phyloP scores from a whole-genome alignment of 2,888 invertebrate genomes.

The Amiota minor region DNA sequence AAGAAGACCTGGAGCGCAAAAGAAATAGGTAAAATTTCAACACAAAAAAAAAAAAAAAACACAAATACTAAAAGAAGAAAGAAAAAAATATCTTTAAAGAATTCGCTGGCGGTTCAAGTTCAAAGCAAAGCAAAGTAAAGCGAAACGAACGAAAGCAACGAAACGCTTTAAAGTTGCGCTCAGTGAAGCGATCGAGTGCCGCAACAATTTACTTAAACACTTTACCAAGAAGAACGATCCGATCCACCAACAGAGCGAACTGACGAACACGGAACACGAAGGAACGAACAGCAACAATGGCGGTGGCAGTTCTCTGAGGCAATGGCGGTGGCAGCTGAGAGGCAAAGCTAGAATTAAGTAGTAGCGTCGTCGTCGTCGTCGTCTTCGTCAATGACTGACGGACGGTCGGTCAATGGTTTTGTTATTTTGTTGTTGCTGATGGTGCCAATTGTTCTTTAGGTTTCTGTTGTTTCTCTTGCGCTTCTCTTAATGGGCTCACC shows the following conservation, averaged over 20 bases:
- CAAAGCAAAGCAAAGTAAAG: slow-evolving; percentile 13
- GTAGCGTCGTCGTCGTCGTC: too few relatives aligned
- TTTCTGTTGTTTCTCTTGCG: not conserved
- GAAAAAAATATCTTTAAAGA: slow-evolving; percentile 1
- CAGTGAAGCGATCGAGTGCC: not conserved
- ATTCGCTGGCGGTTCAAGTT: slow-evolving; percentile 27
- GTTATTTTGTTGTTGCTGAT: slow-evolving; percentile 3
- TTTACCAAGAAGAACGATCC: slow-evolving; percentile 21
- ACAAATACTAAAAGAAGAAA: not conserved
- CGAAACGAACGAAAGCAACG: not conserved
- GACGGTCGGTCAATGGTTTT: too few relatives aligned
- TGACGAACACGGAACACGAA: too few relatives aligned
- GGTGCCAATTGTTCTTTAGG: slow-evolving; percentile 26
- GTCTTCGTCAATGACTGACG: too few relatives aligned
- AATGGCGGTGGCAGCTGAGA: too few relatives aligned
- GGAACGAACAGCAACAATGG: too few relatives aligned
- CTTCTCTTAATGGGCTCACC: not conserved
- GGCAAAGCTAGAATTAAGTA: too few relatives aligned
- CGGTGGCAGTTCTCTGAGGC: too few relatives aligned
- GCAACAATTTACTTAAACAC: slow-evolving; percentile 24
- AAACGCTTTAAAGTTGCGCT: slow-evolving; percentile 19
- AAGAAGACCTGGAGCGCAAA: not conserved
- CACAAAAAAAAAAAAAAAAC: slow-evolving; percentile 1
- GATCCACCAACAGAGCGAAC: not conserved
- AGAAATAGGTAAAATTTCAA: not conserved